Conservation (phyloP, 2,113 vertebrate genomes). For the Syngnathus scovelli region DNA sequence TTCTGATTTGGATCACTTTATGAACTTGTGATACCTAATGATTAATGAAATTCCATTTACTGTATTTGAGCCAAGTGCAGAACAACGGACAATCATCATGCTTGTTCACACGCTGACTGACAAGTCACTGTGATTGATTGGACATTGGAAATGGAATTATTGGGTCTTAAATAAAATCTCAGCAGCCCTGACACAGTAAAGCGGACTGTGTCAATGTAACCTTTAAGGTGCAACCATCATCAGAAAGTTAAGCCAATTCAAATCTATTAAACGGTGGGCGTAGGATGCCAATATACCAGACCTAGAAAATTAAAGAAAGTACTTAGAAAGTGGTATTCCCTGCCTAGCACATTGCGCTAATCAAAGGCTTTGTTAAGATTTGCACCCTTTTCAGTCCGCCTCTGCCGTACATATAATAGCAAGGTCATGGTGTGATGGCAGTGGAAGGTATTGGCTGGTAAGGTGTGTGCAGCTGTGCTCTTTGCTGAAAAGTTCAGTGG, state of each 20-base stretch:
- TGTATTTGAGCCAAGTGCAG: neutral
- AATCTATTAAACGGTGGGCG: neutral
- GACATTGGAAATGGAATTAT: too few relatives aligned
- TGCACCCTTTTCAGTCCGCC: neutral
- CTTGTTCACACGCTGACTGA: neutral
- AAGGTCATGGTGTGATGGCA: neutral
- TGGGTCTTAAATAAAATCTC: too few relatives aligned
- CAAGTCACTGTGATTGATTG: too few relatives aligned
- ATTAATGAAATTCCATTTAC: neutral
- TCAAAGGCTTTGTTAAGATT: neutral
- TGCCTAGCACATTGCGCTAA: neutral
- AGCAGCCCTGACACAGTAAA: neutral
- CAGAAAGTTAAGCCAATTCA: neutral
- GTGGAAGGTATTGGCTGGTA: neutral
- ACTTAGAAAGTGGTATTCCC: too few relatives aligned
- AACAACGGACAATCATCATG: neutral
- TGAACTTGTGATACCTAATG: neutral
- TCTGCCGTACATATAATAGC: neutral
- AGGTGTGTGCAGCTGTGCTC: slow-evolving; percentile 3
- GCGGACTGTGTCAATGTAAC: neutral
- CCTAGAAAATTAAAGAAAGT: too few relatives aligned
- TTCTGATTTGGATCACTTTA: neutral
- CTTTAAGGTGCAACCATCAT: neutral
- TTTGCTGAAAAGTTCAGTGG: slow-evolving; percentile 1
- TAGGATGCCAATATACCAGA: too few relatives aligned